Evolutionary conservation across 2,888 invertebrate species (phyloP), one percentile per base, ranked within the genome.

Genomic region (Trichogramma dendrolimi): DNA sequence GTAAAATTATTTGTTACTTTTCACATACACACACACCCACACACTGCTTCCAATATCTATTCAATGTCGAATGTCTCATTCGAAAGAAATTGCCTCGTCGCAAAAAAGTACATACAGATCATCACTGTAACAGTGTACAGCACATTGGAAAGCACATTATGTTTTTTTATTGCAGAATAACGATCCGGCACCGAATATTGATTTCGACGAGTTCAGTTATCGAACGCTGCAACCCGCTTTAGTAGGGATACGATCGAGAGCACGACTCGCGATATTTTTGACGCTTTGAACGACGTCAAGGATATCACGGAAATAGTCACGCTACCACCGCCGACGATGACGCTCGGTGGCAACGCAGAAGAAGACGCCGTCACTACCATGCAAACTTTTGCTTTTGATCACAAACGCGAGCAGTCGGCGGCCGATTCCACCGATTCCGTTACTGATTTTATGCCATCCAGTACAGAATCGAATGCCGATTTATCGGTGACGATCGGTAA

Each of bases 101-200:
- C 27, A 27, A 27, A 27, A 27, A 27, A 27, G 27, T 27, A 27
- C 27, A 27, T 27, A 27, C 27, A 27, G 27, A 27, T 27, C 27
- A 48, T 51, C 60, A 63, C 61, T 60, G 53, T 66, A 66, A 55
- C 44, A 44, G 55, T 73, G 72, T 74, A 75, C 66, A 74, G 72
- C 72, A 73, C 72, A 67, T 64, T 27, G 63, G 70, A 69, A 72
- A 67, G 65, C 69, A 66, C 69, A 63, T 69, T 64, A 57, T 51
- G 44, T 55, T 69, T 70, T 66, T 56, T 64, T 74, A 71, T 79
- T 76, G 57, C 77, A 79, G 79, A 73, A 72, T 65, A 69, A 68
- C 63, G 72, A 71, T 54, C 66, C 66, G 59, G 65, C 70, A 51
- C 70, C 73, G 48, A 70, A 73, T 44, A 70, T 78, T 60, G 72